phyloP scores from a whole-genome alignment of 2,113 vertebrate species.

The Vireo altiloquus region DNA sequence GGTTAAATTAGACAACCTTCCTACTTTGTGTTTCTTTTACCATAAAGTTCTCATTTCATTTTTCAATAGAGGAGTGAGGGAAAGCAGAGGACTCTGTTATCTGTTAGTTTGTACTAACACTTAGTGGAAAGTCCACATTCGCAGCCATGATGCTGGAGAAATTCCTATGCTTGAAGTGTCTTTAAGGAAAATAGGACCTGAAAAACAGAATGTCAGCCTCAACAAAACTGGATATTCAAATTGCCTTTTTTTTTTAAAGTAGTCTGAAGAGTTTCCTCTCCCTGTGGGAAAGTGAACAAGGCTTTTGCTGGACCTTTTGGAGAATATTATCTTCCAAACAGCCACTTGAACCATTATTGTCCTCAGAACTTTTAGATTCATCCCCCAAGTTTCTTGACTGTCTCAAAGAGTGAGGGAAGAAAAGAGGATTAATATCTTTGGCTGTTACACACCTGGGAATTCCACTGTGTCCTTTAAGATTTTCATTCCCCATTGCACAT shows the following conservation, averaged over 20 bases:
- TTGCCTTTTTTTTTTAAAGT: not conserved
- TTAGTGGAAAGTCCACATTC: not conserved
- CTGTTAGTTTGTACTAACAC: not conserved
- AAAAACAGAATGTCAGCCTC: not conserved
- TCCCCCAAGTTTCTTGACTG: not conserved
- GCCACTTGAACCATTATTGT: not conserved
- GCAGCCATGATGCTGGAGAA: not conserved
- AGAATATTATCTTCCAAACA: not conserved
- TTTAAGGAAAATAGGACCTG: not conserved
- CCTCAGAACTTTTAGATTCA: not conserved
- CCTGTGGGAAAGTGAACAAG: not conserved
- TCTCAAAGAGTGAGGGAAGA: not conserved
- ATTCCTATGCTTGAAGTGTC: not conserved
- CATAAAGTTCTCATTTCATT: not conserved
- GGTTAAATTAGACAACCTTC: not conserved
- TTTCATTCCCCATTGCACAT: not conserved
- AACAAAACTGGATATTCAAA: not conserved
- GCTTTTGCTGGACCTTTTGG: not conserved
- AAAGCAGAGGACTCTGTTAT: not conserved
- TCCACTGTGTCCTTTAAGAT: not conserved
- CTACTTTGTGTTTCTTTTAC: not conserved
- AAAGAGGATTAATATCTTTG: not conserved
- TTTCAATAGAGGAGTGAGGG: not conserved
- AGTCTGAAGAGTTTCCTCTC: not conserved
- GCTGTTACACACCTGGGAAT: not conserved